phyloP scores from a whole-genome alignment of 2,113 vertebrate genomes.

The Micromys minutus region DNA sequence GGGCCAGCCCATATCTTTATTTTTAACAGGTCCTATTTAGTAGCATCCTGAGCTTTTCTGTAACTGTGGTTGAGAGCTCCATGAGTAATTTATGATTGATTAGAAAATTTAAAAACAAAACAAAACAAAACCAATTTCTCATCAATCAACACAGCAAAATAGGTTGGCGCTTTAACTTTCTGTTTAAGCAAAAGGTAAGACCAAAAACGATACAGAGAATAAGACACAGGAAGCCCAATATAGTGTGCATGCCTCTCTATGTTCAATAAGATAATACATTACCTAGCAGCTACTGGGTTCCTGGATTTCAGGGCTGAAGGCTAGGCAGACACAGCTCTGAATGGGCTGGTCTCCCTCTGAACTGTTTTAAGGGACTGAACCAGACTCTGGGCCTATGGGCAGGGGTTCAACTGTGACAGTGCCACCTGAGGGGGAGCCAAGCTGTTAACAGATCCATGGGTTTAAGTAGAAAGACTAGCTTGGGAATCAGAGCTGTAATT shows the following conservation, averaged over 20 bases:
- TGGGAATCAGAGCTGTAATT: neutral
- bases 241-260: neutral
- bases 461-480: neutral
- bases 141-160: neutral
- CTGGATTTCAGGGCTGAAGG: neutral
- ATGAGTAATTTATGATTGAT: neutral
- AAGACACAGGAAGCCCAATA: neutral
- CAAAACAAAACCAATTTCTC: neutral
- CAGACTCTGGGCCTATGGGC: neutral
- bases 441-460: neutral
- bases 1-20: neutral
- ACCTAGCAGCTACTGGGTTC: neutral
- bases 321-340: fast-evolving
- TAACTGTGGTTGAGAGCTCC: neutral
- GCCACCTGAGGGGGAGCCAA: neutral
- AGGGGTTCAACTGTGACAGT: neutral
- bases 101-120: neutral
- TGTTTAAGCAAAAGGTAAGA: neutral
- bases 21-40: neutral
- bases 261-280: neutral
- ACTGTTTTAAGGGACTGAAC: neutral
- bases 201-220: neutral
- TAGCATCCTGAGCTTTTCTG: neutral
- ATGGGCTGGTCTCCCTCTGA: neutral
- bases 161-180: neutral